Base-by-base conservation (phyloP, 2,113 vertebrate genomes). In the Patagioenas fasciata region DNA sequence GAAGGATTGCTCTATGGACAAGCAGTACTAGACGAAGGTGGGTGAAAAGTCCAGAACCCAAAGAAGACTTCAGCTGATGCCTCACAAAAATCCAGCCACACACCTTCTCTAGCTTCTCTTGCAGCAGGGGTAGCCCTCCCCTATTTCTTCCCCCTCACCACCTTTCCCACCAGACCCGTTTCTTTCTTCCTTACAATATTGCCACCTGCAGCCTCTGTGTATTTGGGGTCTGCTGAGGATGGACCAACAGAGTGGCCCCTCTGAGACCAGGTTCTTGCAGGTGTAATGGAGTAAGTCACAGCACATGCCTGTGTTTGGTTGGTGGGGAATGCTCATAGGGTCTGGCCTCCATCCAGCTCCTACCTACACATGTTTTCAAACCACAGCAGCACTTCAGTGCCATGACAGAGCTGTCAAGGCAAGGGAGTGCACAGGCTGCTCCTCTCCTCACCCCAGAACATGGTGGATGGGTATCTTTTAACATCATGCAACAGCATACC, bases 191-290 rank as follows among this genome's bases (percentile, higher is more conserved):
- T 73, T 51, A 77, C 6, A 44, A 16, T 71, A 78, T 85, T 93
- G 56, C 36, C 62, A 53, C 15, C 32, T 60, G 51, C 15, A 90
- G 29, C 19, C 13, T 73, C 25, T 67, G 10, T 50, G 19, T 3
- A 80, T 95, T 89, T 38, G 51, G 54, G 82, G 80, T 80, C 80
- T 91, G 53, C 36, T 94, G 80, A 82, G 54, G 80, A 75, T 25
- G 65, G 53, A 92, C 73, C 42, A 62, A 3, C 47, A 92, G 80
- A 82, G 38, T 13, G 29, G 31, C 19, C 57, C 38, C 66, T 93
- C 26, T 51, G 29, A 72, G 38, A 51, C 53, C 29, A 50, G 19
- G 42, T 61, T 85, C 20, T 65, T 61, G 17, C 24, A 48, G 42
- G 11, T 28, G 4, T 64, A 64, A 51, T 5, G 26, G n/a, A 26